phyloP scores from a whole-genome alignment of 2,888 invertebrate genomes.

The Drosophila histrio region DNA sequence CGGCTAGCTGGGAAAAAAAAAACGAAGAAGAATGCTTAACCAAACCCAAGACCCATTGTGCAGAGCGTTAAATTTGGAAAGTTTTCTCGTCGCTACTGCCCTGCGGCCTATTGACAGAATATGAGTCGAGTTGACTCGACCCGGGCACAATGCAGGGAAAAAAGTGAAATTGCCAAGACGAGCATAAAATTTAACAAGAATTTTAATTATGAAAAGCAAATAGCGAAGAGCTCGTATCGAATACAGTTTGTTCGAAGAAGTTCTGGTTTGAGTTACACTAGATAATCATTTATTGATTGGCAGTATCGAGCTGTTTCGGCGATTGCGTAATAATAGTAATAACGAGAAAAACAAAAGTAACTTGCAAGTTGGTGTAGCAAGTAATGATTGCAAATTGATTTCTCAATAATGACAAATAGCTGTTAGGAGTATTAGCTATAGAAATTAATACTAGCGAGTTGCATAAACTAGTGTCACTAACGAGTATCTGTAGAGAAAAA shows the following conservation, averaged over 20 bases:
- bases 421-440: neutral
- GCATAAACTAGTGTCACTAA: neutral
- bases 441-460: neutral
- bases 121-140: conserved; percentile 35
- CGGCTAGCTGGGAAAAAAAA: conserved; percentile 14
- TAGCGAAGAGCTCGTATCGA: conserved; percentile 13
- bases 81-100: conserved; percentile 55
- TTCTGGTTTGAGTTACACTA: neutral
- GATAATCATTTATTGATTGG: neutral
- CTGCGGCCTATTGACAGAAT: conserved; percentile 69
- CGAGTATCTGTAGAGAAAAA: too few relatives aligned
- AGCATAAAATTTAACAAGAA: conserved; percentile 58
- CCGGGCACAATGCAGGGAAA: neutral
- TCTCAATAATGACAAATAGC: too few relatives aligned
- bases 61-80: conserved; percentile 76
- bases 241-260: neutral
- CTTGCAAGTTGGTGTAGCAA: neutral
- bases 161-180: conserved; percentile 66
- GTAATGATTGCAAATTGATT: too few relatives aligned
- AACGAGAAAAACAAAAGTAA: neutral
- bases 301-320: neutral
- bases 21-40: conserved; percentile 9
- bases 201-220: conserved; percentile 68
- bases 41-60: conserved; percentile 60
- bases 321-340: neutral